Base-by-base conservation (phyloP, 2,113 vertebrate genomes). In the Rhinichthys klamathensis region DNA sequence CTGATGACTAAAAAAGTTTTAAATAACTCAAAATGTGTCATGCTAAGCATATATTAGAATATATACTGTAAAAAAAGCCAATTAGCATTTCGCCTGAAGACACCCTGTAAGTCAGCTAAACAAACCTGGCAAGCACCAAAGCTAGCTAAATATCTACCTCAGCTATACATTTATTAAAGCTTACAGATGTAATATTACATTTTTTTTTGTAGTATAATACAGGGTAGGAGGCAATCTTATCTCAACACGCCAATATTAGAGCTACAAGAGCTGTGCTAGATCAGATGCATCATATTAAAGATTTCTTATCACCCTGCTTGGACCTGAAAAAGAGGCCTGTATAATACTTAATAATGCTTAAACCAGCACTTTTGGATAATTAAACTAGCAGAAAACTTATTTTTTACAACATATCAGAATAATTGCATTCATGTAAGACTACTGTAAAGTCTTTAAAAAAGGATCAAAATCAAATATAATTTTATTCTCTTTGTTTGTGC, bases 201-300 rank as follows among this genome's bases (percentile, higher is more conserved):
- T 77, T n/a, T n/a, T 84, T 49, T 84, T 38, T 11, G 69, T 56
- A 80, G 73, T 38, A 32, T 83, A 84, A 88, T 87, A 90, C 32
- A 74, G 60, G 85, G 67, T 58, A 49, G 13, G 18, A 25, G 69
- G 79, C 23, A 86, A 60, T 75, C 56, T 80, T 69, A 63, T 84
- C 67, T 65, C n/a, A 79, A 87, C 58, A 77, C 81, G 38, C 7
- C 69, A 84, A 77, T 72, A 87, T 85, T 75, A 63, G 56, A 63
- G 69, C 85, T 41, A 87, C 84, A 88, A 69, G 84, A 75, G 30
- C 80, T 87, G 76, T 65, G 79, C 90, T 16, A 46, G 87, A 90
- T 72, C 82, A 85, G 81, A 80, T 16, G 56, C 77, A 3, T 88
- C 25, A 72, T 80, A 90, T 91, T 88, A 92, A 88, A 90, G 80